A percentile compares a stretch with the other conserved stretches of the same genome.
phyloP scores from a whole-genome alignment of 92 coral and sea anemone species.

The Virgularia gustaviana region DNA sequence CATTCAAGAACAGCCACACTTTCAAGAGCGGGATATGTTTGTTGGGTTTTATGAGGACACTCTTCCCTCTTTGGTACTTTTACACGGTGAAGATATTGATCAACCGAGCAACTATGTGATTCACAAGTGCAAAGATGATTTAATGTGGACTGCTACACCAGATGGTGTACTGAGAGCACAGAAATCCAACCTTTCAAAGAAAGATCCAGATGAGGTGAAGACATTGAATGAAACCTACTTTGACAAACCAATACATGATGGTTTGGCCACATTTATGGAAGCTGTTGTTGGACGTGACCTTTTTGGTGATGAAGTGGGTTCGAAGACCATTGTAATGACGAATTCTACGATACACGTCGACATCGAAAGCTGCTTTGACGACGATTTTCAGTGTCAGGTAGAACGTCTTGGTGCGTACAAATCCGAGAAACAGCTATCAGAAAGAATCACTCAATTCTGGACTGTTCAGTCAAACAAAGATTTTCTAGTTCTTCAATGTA shows the following conservation, averaged over 20 bases:
- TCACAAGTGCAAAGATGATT: slow-evolving; percentile 43
- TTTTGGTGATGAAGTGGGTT: neutral
- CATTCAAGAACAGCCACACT: slow-evolving; percentile 19
- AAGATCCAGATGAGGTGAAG: slow-evolving; percentile 21
- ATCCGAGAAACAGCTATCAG: slow-evolving; percentile 44
- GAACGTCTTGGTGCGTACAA: slow-evolving; percentile 44
- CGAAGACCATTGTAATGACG: slow-evolving; percentile 39
- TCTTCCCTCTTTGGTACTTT: slow-evolving; percentile 49
- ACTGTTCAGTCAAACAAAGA: slow-evolving; percentile 7
- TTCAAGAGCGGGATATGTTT: slow-evolving; percentile 48
- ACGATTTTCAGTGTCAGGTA: too few relatives aligned
- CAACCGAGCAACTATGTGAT: neutral
- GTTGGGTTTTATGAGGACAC: slow-evolving; percentile 53
- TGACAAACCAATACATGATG: slow-evolving; percentile 34
- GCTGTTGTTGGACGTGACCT: neutral
- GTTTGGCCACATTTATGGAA: slow-evolving; percentile 32
- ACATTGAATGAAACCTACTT: slow-evolving; percentile 12
- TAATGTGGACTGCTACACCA: slow-evolving; percentile 41
- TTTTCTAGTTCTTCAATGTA: slow-evolving; percentile 44
- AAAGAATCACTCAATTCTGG: slow-evolving; percentile 37
- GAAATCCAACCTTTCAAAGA: slow-evolving; percentile 28
- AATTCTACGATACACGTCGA: slow-evolving; percentile 41
- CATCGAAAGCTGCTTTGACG: slow-evolving; percentile 23
- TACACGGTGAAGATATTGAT: too few relatives aligned
- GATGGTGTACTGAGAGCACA: slow-evolving; percentile 39